These are phyloP conservation scores for Melanotaenia parkinsoni DNA, from an alignment of 2,797 vertebrate species.

Conservation along the genomic window DNA sequence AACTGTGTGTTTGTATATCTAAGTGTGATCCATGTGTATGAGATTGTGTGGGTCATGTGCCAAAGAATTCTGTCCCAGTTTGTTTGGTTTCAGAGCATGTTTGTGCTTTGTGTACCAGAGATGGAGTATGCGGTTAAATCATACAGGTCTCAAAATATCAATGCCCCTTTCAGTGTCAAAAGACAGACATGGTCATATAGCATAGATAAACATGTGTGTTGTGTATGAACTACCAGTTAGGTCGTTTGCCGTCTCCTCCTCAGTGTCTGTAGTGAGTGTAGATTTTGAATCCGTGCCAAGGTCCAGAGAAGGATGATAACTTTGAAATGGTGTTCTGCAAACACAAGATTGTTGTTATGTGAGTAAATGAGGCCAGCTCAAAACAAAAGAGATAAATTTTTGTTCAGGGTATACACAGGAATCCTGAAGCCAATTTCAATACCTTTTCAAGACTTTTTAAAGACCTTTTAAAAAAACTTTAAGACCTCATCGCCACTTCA, in stretches of 20 bases:
- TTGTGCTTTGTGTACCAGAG: slow-evolving; percentile 22
- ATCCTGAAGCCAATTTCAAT: no score
- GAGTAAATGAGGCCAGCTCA: background rate
- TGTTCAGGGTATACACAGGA: no score
- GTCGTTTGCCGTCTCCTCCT: slow-evolving; percentile 34
- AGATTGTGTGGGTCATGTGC: slow-evolving; percentile 43
- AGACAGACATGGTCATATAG: slow-evolving; percentile 2
- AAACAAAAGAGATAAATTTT: background rate
- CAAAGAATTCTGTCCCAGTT: slow-evolving; percentile 37
- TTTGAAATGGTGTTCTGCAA: slow-evolving; percentile 66
- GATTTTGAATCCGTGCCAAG: slow-evolving; percentile 16
- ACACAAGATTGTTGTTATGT: slow-evolving; percentile 16
- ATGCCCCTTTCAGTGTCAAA: slow-evolving; percentile 20
- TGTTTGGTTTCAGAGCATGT: slow-evolving; percentile 29
- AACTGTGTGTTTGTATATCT: slow-evolving; percentile 42
- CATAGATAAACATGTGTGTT: background rate
- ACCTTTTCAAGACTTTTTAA: no score
- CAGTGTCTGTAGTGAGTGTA: background rate
- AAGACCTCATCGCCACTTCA: no score
- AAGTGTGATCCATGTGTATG: slow-evolving; percentile 20
- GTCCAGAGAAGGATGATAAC: slow-evolving; percentile 1
- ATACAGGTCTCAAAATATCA: slow-evolving; percentile 17
- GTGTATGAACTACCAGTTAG: slow-evolving; percentile 61
- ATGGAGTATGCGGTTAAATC: slow-evolving; percentile 14
- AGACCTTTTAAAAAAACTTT: no score